These are phyloP conservation scores for Neosilurus hyrtlii DNA, from an alignment of 2,797 vertebrate genomes.

Conservation along the genomic window DNA sequence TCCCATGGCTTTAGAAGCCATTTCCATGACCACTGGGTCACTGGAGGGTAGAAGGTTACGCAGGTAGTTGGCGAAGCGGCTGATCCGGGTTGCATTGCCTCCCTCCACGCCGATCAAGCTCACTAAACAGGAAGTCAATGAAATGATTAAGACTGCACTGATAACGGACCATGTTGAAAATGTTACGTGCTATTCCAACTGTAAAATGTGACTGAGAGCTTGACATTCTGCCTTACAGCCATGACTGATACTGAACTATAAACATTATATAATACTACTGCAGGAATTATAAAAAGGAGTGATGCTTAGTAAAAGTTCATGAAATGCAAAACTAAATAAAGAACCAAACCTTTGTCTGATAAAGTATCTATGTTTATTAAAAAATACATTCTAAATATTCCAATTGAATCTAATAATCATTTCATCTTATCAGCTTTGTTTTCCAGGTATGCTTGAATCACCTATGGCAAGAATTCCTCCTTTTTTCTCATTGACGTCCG, in stretches of 20 bases:
- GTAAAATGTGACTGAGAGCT: too few species aligned
- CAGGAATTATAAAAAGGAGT: not conserved
- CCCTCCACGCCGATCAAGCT: conserved; percentile 97
- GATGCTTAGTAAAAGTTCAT: not conserved
- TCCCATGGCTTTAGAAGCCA: conserved; percentile 98
- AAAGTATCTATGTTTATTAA: not conserved
- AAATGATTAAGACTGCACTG: conserved; percentile 13
- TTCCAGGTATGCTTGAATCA: conserved; percentile 64
- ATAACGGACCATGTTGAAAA: not conserved
- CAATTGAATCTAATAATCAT: not conserved
- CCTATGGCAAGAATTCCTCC: conserved; percentile 97
- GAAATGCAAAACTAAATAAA: not conserved
- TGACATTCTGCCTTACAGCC: not conserved
- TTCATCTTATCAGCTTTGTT: not conserved
- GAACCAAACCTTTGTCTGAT: not conserved
- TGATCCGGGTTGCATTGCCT: conserved; percentile 94
- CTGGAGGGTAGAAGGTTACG: conserved; percentile 96
- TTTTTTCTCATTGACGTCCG: conserved; percentile 97
- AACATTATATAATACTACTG: too few species aligned
- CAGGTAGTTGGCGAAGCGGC: conserved; percentile 96
- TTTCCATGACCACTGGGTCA: conserved; percentile 96
- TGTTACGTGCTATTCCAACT: not conserved
- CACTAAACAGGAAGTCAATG: conserved; percentile 69
- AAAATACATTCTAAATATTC: not conserved
- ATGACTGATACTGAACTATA: not conserved